A percentile compares a stretch with the other conserved stretches of the same genome.
These are phyloP conservation scores for Hippocampus mohnikei DNA, from an alignment of 2,113 vertebrate genomes.

Conservation along the genomic window DNA sequence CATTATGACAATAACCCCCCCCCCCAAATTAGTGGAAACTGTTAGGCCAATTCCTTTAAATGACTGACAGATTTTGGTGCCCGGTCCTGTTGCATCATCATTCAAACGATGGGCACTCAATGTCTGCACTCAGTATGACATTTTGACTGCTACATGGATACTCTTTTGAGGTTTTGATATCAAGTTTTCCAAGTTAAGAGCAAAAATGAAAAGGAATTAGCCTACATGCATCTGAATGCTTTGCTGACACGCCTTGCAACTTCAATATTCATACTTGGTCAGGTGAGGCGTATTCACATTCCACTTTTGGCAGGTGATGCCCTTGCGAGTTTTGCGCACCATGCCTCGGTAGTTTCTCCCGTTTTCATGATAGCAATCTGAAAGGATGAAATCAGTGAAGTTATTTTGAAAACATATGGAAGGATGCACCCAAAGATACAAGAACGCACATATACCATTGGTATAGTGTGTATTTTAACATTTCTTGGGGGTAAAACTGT, in stretches of 20 bases:
- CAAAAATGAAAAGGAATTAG: neutral
- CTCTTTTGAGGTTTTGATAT: neutral
- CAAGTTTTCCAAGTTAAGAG: neutral
- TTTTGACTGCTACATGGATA: too few species aligned
- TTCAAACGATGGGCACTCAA: too few species aligned
- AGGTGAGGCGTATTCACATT: constrained; percentile 77
- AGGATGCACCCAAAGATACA: too few species aligned
- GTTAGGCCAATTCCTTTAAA: too few species aligned
- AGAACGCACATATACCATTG: neutral
- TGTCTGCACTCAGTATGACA: too few species aligned
- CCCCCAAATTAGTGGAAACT: too few species aligned
- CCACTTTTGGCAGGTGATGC: constrained; percentile 91
- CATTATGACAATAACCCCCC: neutral
- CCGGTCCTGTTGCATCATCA: too few species aligned
- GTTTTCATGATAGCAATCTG: constrained; percentile 86
- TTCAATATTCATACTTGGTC: constrained; percentile 75
- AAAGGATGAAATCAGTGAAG: neutral
- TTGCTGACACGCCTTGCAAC: neutral
- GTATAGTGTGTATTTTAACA: neutral
- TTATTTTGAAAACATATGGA: too few species aligned
- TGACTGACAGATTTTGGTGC: too few species aligned
- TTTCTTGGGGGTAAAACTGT: too few species aligned
- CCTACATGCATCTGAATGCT: neutral
- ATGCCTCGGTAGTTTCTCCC: constrained; percentile 82
- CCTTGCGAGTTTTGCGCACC: constrained; percentile 88